Conservation (phyloP, 2,797 vertebrate species). For the Liasis olivaceus region DNA sequence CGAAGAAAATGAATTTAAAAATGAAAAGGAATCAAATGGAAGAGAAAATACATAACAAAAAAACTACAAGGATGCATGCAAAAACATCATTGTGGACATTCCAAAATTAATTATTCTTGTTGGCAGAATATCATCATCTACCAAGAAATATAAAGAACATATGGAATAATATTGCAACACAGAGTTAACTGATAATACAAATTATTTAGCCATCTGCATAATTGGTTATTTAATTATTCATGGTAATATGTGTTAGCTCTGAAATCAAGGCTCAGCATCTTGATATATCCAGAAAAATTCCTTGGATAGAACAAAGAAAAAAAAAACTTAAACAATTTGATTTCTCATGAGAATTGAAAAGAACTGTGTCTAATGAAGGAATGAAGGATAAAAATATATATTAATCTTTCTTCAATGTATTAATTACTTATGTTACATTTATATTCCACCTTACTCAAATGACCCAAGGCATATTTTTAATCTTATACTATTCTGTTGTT, state of each 20-base stretch:
- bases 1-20: neutral
- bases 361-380: conserved; percentile 21
- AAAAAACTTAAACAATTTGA: neutral
- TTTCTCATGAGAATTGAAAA: neutral
- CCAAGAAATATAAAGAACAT: neutral
- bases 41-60: neutral
- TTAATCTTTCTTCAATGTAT: neutral
- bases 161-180: neutral
- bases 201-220: neutral
- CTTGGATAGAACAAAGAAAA: neutral
- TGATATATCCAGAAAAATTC: neutral
- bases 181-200: too few relatives aligned
- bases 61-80: neutral
- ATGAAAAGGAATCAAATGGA: neutral
- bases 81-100: neutral
- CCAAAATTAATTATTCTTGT: neutral
- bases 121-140: neutral
- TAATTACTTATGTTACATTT: neutral
- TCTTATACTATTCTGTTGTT: neutral
- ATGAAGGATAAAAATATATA: neutral
- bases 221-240: neutral
- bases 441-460: too few relatives aligned
- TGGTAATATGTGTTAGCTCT: neutral
- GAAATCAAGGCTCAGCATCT: neutral
- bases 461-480: too few relatives aligned